Base-by-base conservation (phyloP, 2,797 vertebrate genomes). In the Characodon lateralis region DNA sequence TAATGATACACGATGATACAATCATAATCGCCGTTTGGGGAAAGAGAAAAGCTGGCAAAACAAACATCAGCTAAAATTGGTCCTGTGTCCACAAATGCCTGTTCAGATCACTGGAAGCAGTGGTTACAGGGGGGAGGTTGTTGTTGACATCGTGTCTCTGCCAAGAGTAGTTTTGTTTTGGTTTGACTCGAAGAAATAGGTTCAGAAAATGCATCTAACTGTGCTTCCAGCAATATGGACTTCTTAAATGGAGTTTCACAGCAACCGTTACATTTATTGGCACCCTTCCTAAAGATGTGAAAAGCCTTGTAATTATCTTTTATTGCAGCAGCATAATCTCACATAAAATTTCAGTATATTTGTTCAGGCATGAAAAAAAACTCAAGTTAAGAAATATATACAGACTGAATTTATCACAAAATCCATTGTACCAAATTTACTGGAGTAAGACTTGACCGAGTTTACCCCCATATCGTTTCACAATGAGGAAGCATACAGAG, bases 1-100 rank as follows among this genome's bases (percentile, higher is more conserved):
- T 74, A 86, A 91, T 89, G 89, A 93, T 89, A 87, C 91, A 89
- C 20, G 78, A 89, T 89, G 90, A 91, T 90, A 90, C 85, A 81
- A 78, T 90, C 87, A 63, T 93, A 72, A 89, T 90, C 78, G 20
- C 78, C 81, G 81, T 89, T 84, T 77, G 87, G 73, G 71, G 77
- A 86, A 72, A 76, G 72, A 85, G 76, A 82, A 70, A 90, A 80
- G 79, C 76, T 79, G 87, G 81, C 82, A 82, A 87, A 92, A 80
- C 83, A 85, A 89, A 87, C 83, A 76, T 83, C 79, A 63, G 84
- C 80, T 74, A 63, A 72, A 90, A 79, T 56, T 58, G 55, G 28
- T 78, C 81, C 53, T 75, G 75, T 76, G 48, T 81, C 24, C 6
- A 74, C 58, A 55, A 85, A 79, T 31, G 16, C 1, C 20, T 16